Base-by-base conservation (phyloP, 1,140 invertebrate species). In the Chelonus insularis region DNA sequence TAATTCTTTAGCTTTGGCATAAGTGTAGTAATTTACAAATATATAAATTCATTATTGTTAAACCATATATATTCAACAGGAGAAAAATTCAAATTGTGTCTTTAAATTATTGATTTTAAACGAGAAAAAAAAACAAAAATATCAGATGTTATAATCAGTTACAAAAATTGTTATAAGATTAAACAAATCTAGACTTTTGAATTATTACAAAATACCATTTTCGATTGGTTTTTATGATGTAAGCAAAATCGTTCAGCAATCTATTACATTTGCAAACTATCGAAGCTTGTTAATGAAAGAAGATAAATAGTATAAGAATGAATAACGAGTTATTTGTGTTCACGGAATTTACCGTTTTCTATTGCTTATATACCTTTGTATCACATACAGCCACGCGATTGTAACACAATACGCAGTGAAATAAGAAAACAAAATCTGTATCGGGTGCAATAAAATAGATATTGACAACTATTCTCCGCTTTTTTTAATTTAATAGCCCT, bases 261-360 rank as follows among this genome's bases (percentile, higher is more conserved):
- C 36, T 41, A 57, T 20, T n/a, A 48, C 45, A 45, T 21, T 50
- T 50, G 47, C 21, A 29, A 50, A 50, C 47, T 11, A 7, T 16
- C 43, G 29, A 36, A 32, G 41, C 34, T 37, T 56, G 23, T 55
- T 34, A 60, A 61, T 57, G 41, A 56, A 59, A 64, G 64, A 66
- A 66, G 58, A 48, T 62, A 56, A 63, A 48, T 51, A 68, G 60
- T 64, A 69, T 67, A 16, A 64, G 60, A 68, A 70, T 68, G 45
- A 71, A 62, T 58, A 57, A 60, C 67, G 64, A 64, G 62, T 66
- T 32, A 43, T 67, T 75, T 71, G 71, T 65, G 67, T 73, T 73
- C 65, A 71, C 54, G 41, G 43, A 60, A 47, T 25, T 47, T 4
- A 39, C 18, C 21, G 11, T 63, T 55, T 57, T 57, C 32, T 20